Base-by-base conservation (phyloP, 1,140 invertebrate genomes). In the Macrocentrus cingulum region DNA sequence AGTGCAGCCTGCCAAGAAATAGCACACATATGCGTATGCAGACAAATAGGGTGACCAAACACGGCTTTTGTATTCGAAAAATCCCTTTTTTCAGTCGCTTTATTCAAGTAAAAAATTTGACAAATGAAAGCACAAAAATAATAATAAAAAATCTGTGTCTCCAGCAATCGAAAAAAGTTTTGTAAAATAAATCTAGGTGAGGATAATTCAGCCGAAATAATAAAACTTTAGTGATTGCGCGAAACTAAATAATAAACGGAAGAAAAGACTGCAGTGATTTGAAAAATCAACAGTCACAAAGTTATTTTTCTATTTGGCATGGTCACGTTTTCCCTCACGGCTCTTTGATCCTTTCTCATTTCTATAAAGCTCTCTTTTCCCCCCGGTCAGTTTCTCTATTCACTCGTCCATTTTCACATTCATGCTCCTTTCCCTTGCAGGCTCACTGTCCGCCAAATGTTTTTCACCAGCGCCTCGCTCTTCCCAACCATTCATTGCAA, bases 341-440 rank as follows among this genome's bases (percentile, higher is more conserved):
- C 25, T 9, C 25, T 29, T 29, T 29, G 25, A 29, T 29, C 25
- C 25, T 5, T 29, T 5, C 25, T 4, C 25, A 5, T 29, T 29
- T 9, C 25, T n/a, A n/a, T n/a, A n/a, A n/a, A n/a, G 15, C 36
- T n/a, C 25, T 9, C 9, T 34, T 13, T 49, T 9, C 25, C 32
- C 8, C n/a, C 9, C 22, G 25, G 46, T 49, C 25, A 13, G 29
- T 23, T 23, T 49, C 22, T 49, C 46, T 49, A 49, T 49, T 49
- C 46, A 49, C 29, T 16, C 23, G 25, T 34, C 25, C 25, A 49
- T 49, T 49, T 34, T 49, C 25, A 34, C 46, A 49, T 49, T 49
- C 46, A 34, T 18, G 23, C 46, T 32, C 22, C 2, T 49, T 23
- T 49, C 25, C 25, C 9, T 18, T 23, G 9, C 29, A 7, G 11